These are phyloP conservation scores for Polyommatus iphigenia DNA, from an alignment of 2,888 invertebrate genomes.

Conservation along the genomic window DNA sequence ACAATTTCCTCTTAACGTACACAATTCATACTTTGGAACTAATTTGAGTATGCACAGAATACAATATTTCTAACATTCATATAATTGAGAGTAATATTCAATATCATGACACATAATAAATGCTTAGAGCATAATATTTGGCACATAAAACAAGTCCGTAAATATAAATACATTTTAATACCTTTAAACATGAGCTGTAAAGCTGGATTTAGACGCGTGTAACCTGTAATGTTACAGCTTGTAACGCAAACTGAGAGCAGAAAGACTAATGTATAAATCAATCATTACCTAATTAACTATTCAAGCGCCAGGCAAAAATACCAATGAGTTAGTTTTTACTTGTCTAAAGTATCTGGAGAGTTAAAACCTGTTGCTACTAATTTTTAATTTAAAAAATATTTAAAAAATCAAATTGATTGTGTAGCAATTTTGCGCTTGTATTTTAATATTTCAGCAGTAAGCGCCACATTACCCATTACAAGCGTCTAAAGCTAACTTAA, in stretches of 20 bases:
- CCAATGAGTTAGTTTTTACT: too few relatives aligned
- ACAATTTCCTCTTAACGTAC: slow-evolving; percentile 32
- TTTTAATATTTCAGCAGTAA: neutral
- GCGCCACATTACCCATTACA: neutral
- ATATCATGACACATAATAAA: slow-evolving; percentile 26
- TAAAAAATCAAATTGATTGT: neutral
- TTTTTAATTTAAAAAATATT: neutral
- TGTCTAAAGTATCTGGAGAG: too few relatives aligned
- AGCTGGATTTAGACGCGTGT: neutral
- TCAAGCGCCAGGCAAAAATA: too few relatives aligned
- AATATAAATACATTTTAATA: slow-evolving; percentile 20
- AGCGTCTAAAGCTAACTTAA: neutral
- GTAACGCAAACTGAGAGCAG: neutral
- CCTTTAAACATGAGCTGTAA: neutral
- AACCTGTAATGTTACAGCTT: neutral
- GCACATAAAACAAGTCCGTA: slow-evolving; percentile 18
- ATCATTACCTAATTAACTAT: too few relatives aligned
- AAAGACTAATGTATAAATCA: too few relatives aligned
- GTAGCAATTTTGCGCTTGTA: neutral
- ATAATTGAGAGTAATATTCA: slow-evolving; percentile 23
- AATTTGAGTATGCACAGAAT: slow-evolving; percentile 28
- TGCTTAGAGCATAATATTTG: slow-evolving; percentile 31
- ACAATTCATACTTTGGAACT: slow-evolving; percentile 31
- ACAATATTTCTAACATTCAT: slow-evolving; percentile 25
- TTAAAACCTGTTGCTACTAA: too few relatives aligned